Evolutionary conservation across 2,113 vertebrate genomes (phyloP), one percentile per base, ranked within the genome.

Genomic region (Pomatostomus ruficeps): DNA sequence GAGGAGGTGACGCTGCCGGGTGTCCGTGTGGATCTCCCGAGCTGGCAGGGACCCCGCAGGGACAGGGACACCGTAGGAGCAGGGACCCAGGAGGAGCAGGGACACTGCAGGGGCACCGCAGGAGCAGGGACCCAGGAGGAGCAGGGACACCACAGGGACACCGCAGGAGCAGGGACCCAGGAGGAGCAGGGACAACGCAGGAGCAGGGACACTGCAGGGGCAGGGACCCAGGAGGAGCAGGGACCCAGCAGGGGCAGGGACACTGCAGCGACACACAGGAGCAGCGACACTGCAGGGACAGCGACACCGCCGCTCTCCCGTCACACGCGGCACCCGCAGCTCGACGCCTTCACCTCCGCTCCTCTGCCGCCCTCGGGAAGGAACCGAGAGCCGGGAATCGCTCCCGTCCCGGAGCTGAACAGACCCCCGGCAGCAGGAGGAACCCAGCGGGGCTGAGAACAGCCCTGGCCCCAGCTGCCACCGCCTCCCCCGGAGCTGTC

Each of bases 261-360:
- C n/a, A n/a, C n/a, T n/a, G n/a, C n/a, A n/a, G n/a, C n/a, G n/a
- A n/a, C n/a, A n/a, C n/a, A n/a, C n/a, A n/a, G n/a, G n/a, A n/a
- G n/a, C n/a, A n/a, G n/a, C n/a, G n/a, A n/a, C n/a, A n/a, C n/a
- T n/a, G n/a, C n/a, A n/a, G n/a, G n/a, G n/a, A n/a, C n/a, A n/a
- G n/a, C n/a, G n/a, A n/a, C 15, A 24, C 40, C 5, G 8, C 14
- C 77, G 8, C 1, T n/a, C 36, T 38, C 14, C 1, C 6, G 67
- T 46, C 78, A 21, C 33, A 4, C 1, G 0, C 21, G 14, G 58
- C 14, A 23, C 21, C 17, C 1, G 18, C 71, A 12, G n/a, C 72
- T 67, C 40, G 3, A 26, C 22, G 2, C 54, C 55, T 31, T 86
- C 63, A 28, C 63, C 84, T 70, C 55, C n/a, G 2, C 15, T 1